Evolutionary conservation across 2,113 vertebrate genomes (phyloP), one percentile per base, ranked within the genome.

Genomic region (Etheostoma cragini): DNA sequence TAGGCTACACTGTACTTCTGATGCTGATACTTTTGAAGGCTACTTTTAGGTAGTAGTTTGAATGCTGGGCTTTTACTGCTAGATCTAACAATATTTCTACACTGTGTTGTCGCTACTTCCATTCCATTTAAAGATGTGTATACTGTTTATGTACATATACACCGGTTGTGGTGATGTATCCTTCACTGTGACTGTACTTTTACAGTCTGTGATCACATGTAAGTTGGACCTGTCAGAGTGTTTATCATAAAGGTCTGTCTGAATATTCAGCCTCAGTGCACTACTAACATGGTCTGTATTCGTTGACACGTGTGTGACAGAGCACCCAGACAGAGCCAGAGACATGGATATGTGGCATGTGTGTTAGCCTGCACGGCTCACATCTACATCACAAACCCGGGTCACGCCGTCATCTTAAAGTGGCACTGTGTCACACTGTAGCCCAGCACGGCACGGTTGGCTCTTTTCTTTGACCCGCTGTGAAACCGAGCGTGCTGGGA

Each of bases 341-440:
- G 8, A 57, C 16, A 24, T 56, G 8, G 38, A 2, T 10, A 10
- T 38, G 3, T 11, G 0, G 12, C 6, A 72, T 30, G 6, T 56
- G 21, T 15, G n/a, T 47, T 5, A 38, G 1, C 56, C 46, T 38
- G 6, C 68, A 77, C 30, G 71, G 21, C 52, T 24, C 57, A 65
- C 78, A 61, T 82, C 42, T 69, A 53, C 38, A 70, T 7, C 30
- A 15, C 24, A 57, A 19, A 63, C 60, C 26, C 26, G 33, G 65
- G 17, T 65, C 21, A 26, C 30, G 52, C 69, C 47, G 83, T 89
- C 80, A 80, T 70, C 83, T 92, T 93, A 92, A 93, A 93, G 93
- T 46, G 0, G 78, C 81, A 91, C 60, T 17, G 61, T 60, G 21
- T 42, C 66, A 78, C 79, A 91, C 60, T 17, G 57, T 60, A 22